These are phyloP conservation scores for Erebia epiphron DNA, from an alignment of 2,888 invertebrate genomes.

Conservation along the genomic window DNA sequence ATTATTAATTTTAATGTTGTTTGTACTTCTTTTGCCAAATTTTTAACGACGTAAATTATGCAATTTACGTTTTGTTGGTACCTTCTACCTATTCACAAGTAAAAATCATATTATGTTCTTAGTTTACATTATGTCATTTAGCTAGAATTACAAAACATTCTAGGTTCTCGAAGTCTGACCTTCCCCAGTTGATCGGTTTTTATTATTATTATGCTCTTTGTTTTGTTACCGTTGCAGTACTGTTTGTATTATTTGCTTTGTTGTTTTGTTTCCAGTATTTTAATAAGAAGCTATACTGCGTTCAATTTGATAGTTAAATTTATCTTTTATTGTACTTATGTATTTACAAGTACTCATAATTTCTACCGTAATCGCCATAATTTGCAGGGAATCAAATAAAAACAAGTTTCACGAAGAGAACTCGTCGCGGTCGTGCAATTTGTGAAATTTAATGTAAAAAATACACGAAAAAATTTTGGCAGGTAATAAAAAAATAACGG, in stretches of 20 bases:
- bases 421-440: conserved; percentile 68
- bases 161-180: neutral
- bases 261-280: neutral
- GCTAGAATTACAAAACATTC: neutral
- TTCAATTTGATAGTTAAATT: neutral
- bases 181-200: neutral
- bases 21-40: too few species aligned
- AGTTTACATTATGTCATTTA: neutral
- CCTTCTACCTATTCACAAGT: too few species aligned
- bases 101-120: neutral
- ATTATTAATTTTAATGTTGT: too few species aligned
- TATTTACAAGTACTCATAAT: neutral
- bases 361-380: conserved; percentile 45
- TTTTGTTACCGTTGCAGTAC: neutral
- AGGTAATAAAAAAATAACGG: conserved; percentile 63
- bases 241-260: neutral
- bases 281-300: neutral
- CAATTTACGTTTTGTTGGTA: too few species aligned
- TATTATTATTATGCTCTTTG: neutral
- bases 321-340: neutral
- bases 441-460: conserved; percentile 71
- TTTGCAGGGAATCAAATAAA: conserved; percentile 39
- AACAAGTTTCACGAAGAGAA: conserved; percentile 42
- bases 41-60: too few species aligned
- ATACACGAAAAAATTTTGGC: conserved; percentile 54